Percentiles rank a stretch among this genome's conserved stretches.
Conservation (phyloP, 2,888 invertebrate genomes). For the Minunthozetes semirufus region DNA sequence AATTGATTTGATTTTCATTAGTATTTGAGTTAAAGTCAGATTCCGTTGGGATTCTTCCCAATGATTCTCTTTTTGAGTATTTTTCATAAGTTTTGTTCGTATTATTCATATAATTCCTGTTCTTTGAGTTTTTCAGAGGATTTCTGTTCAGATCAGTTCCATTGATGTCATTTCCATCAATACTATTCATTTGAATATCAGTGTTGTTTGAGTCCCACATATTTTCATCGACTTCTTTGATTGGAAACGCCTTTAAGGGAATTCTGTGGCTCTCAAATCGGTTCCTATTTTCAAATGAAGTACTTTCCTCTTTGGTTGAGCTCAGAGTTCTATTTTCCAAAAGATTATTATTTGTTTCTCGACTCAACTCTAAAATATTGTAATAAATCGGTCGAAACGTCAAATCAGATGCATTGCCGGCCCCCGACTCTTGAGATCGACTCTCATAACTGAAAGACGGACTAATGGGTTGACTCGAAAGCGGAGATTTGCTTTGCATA, state of each 20-base stretch:
- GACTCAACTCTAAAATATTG: neutral
- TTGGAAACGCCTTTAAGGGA: constrained; percentile 37
- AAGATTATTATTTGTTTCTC: constrained; percentile 8
- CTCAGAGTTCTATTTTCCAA: neutral
- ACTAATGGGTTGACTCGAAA: constrained; percentile 67
- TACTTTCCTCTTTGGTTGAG: too few species aligned
- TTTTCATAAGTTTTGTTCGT: neutral
- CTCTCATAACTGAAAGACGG: constrained; percentile 58
- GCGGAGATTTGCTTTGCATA: constrained; percentile 68
- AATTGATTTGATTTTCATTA: neutral
- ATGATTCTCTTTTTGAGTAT: neutral
- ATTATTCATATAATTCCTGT: neutral
- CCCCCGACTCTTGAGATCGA: constrained; percentile 58
- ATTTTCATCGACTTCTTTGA: constrained; percentile 41
- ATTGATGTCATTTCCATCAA: neutral
- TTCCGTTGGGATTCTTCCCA: neutral
- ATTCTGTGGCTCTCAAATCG: neutral
- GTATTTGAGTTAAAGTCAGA: neutral
- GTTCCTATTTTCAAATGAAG: neutral
- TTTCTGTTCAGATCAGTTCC: constrained; percentile 6
- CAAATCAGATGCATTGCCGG: constrained; percentile 13
- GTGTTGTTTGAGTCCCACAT: constrained; percentile 40
- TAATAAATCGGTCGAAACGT: neutral
- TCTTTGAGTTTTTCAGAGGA: neutral
- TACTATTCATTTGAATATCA: constrained; percentile 40